Evolutionary conservation across 2,113 vertebrate species (phyloP), one percentile per base, ranked within the genome.

Genomic region (Girardinichthys multiradiatus): DNA sequence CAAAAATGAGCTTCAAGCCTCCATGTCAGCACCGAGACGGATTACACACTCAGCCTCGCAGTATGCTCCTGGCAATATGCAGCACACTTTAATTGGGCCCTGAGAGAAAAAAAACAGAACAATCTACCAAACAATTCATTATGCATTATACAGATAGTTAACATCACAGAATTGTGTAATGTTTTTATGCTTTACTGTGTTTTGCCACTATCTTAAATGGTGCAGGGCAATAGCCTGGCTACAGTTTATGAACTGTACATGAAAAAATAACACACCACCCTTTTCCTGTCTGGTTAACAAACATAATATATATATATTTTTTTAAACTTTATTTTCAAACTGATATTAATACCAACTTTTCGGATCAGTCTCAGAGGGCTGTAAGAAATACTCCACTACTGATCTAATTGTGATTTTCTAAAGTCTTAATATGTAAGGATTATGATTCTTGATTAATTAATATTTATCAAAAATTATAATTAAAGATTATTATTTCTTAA

Each of bases 101-200:
- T 91, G 76, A 12, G 91, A 94, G 95, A 93, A 91, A 92, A n/a
- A 91, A 79, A 85, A 81, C 70, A 79, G 77, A 82, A 89, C 81
- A 92, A 90, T 92, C 89, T 73, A 28, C 82, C 83, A 83, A 89
- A 86, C 82, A 86, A 86, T 88, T 93, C 86, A 90, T 93, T 83
- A 91, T 88, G 86, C 87, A 92, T 90, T 94, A 90, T 88, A 83
- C 86, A 85, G 82, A 87, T 92, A 90, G 94, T 93, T 92, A 90
- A 85, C 75, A 70, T 67, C 74, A 68, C 74, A 64, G 74, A 80
- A 81, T 84, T 80, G 60, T 80, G 66, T 84, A 74, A 70, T 71
- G 59, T 66, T 72, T 51, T 37, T 45, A 59, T 58, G 15, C 4
- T 83, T 59, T 13, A 33, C 60, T 77, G 76, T 69, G 67, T 63